Evolutionary conservation across 1,140 invertebrate species (phyloP).

Genomic region (Manduca sexta): DNA sequence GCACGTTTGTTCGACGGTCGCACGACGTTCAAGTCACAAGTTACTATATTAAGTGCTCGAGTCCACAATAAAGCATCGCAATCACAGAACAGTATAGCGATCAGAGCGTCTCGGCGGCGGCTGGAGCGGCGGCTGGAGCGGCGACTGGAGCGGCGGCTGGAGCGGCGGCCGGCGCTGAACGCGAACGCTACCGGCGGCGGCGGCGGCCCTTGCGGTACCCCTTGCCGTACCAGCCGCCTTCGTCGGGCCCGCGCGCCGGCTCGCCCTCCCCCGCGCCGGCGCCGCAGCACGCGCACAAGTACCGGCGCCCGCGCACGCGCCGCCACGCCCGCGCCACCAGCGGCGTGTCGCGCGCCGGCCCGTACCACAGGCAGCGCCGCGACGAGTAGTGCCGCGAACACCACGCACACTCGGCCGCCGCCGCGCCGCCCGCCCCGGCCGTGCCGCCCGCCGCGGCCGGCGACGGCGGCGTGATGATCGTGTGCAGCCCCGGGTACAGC

Average conservation of each 20-base stretch:
- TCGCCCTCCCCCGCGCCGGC: constrained; percentile 15
- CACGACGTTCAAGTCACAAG: neutral
- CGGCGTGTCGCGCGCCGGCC: constrained; percentile 28
- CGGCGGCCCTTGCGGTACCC: constrained; percentile 51
- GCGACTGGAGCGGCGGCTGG: constrained; percentile 33
- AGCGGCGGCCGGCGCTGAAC: neutral
- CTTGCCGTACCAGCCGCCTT: constrained; percentile 50
- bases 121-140: neutral
- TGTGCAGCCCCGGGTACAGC: constrained; percentile 78
- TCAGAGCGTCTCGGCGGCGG: neutral
- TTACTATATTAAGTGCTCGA: neutral
- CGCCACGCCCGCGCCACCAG: constrained; percentile 25
- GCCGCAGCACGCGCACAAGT: constrained; percentile 55
- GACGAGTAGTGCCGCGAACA: constrained; percentile 26
- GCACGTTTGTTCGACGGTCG: no score
- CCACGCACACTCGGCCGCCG: constrained; percentile 29
- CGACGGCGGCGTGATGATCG: constrained; percentile 74
- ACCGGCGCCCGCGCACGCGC: constrained; percentile 32
- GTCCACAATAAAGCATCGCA: neutral
- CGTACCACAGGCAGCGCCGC: constrained; percentile 58
- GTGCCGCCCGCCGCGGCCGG: constrained; percentile 14
- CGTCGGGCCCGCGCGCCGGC: constrained; percentile 25
- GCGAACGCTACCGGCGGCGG: constrained; percentile 31
- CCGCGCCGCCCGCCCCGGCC: neutral
- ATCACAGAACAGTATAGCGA: neutral